Evolutionary conservation across 2,888 invertebrate species (phyloP).

Genomic region (Eulithis testata): DNA sequence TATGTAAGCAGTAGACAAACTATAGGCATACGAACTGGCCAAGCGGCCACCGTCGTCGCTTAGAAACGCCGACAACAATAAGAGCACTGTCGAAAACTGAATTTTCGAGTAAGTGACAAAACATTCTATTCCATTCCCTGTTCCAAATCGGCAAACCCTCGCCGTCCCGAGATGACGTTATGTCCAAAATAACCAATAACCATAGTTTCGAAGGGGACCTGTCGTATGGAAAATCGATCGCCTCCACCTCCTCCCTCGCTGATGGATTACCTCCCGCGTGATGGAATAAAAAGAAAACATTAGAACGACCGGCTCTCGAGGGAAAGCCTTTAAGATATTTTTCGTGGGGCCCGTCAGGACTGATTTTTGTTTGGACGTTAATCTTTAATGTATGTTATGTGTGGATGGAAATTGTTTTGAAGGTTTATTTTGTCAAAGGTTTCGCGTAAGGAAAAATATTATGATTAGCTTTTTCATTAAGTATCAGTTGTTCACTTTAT

Average conservation of each 20-base stretch:
- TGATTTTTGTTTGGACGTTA: slow-evolving; percentile 65
- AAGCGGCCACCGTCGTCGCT: too few relatives aligned
- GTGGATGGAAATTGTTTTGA: slow-evolving; percentile 36
- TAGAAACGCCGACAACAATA: too few relatives aligned
- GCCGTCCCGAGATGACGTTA: slow-evolving; percentile 63
- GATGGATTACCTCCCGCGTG: slow-evolving; percentile 77
- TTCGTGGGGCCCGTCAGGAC: slow-evolving; percentile 67
- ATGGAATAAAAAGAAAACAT: slow-evolving; percentile 82
- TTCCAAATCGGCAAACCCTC: slow-evolving; percentile 54
- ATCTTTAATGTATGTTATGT: slow-evolving; percentile 58
- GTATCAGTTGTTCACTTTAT: too few relatives aligned
- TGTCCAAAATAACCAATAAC: slow-evolving; percentile 77
- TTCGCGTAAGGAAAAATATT: background rate
- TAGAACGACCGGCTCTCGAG: slow-evolving; percentile 64
- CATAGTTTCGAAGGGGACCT: slow-evolving; percentile 75
- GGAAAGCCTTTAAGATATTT: slow-evolving; percentile 67
- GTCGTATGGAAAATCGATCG: slow-evolving; percentile 74
- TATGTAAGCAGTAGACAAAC: too few relatives aligned
- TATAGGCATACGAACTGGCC: too few relatives aligned
- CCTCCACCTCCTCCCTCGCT: slow-evolving; percentile 47
- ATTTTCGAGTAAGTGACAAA: background rate
- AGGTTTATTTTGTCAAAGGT: slow-evolving; percentile 26
- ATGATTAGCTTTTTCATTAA: background rate
- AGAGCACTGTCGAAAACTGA: too few relatives aligned
- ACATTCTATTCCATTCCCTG: slow-evolving; percentile 45